These are phyloP conservation scores for Nymphalis urticae DNA, from an alignment of 2,888 invertebrate species.

Conservation along the genomic window DNA sequence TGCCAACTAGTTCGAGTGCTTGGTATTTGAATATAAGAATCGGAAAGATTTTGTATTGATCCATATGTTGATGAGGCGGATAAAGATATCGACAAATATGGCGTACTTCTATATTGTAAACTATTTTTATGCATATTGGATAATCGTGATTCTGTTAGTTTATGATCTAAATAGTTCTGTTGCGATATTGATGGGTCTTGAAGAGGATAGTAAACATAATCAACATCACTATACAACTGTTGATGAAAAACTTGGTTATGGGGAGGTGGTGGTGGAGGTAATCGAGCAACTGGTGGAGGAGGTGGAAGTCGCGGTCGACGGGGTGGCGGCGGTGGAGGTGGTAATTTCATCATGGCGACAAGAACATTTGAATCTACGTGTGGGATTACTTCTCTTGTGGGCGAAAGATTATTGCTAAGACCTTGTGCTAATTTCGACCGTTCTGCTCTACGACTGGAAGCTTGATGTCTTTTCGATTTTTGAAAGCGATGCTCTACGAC, in stretches of 20 bases:
- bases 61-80: constrained; percentile 87
- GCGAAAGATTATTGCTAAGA: constrained; percentile 69
- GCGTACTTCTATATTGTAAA: constrained; percentile 90
- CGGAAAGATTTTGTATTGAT: constrained; percentile 90
- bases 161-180: constrained; percentile 94
- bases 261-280: constrained; percentile 86
- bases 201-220: constrained; percentile 94
- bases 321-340: constrained; percentile 80
- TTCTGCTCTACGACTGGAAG: constrained; percentile 82
- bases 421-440: constrained; percentile 82
- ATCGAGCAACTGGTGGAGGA: constrained; percentile 83
- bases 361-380: constrained; percentile 78
- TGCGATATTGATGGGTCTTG: constrained; percentile 94
- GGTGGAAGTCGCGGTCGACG: constrained; percentile 85
- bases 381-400: constrained; percentile 70
- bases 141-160: constrained; percentile 87
- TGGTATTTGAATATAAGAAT: constrained; percentile 85
- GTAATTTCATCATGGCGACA: constrained; percentile 83
- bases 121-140: constrained; percentile 85
- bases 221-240: constrained; percentile 94
- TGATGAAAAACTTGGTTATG: constrained; percentile 94
- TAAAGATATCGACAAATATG: constrained; percentile 86
- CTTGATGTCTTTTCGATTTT: constrained; percentile 75
- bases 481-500: constrained; percentile 75
- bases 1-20: constrained; percentile 83